phyloP scores from a whole-genome alignment of 2,797 vertebrate genomes.

The Acropternis orthonyx region DNA sequence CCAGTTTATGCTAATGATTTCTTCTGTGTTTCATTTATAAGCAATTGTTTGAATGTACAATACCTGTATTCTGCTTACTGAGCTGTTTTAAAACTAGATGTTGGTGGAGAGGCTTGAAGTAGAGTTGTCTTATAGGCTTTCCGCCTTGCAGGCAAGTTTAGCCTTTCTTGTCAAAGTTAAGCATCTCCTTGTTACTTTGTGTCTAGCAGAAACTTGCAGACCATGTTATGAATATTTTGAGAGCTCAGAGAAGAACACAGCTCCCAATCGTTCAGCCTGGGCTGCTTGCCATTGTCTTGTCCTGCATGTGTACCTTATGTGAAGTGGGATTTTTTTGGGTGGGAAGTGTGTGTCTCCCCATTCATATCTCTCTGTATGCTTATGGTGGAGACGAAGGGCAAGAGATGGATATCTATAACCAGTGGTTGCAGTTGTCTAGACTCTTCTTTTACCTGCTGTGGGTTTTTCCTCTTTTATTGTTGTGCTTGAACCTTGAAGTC shows the following conservation, averaged over 20 bases:
- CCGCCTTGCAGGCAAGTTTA: neutral
- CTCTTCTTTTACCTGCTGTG: neutral
- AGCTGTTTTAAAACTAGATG: neutral
- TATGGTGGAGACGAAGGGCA: neutral
- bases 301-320: constrained; percentile 5
- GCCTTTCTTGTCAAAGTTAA: neutral
- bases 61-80: neutral
- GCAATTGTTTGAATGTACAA: neutral
- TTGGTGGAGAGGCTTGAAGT: neutral
- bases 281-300: constrained; percentile 32
- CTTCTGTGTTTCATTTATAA: accelerated
- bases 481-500: constrained; percentile 28
- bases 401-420: neutral
- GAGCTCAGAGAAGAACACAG: neutral
- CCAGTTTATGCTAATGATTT: neutral
- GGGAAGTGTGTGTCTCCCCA: neutral
- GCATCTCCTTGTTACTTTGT: neutral
- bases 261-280: neutral
- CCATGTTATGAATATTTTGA: neutral
- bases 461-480: neutral
- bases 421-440: neutral
- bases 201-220: neutral
- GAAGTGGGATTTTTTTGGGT: neutral
- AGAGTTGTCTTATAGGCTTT: neutral
- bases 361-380: neutral